A percentile compares a stretch with the other conserved stretches of the same genome.
Conservation (phyloP, 2,113 vertebrate genomes). For the Origma solitaria region DNA sequence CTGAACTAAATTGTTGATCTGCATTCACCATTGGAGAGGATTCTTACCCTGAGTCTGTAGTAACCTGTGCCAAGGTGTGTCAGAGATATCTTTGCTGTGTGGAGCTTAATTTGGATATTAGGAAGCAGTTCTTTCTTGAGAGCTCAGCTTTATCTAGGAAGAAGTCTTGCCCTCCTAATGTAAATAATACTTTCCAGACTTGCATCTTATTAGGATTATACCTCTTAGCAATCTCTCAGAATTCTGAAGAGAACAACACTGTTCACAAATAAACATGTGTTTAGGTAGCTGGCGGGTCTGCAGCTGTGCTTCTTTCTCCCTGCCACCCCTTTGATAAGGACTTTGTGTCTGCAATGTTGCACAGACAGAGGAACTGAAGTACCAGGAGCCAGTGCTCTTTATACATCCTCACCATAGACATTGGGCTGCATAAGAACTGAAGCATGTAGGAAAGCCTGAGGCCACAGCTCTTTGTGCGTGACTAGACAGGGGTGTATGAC, state of each 20-base stretch:
- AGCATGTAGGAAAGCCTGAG: background rate
- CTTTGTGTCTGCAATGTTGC: background rate
- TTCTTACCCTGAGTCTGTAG: background rate
- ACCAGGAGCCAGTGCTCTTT: background rate
- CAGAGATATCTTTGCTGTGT: background rate
- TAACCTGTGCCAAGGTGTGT: background rate
- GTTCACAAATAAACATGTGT: background rate
- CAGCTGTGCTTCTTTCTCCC: background rate
- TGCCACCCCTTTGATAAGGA: background rate
- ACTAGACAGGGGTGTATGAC: background rate
- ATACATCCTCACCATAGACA: background rate
- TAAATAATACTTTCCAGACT: background rate
- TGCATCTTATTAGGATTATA: background rate
- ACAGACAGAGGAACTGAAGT: background rate
- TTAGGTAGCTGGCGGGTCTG: background rate
- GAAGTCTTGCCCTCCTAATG: background rate
- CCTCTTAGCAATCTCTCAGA: background rate
- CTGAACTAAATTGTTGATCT: background rate
- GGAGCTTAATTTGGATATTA: background rate
- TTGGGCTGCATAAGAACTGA: background rate
- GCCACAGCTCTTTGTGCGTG: background rate
- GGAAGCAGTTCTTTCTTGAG: background rate
- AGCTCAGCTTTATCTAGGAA: background rate
- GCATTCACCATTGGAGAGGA: background rate
- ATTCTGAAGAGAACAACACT: background rate